Percentiles rank a stretch among this genome's conserved stretches.
Conservation (phyloP, 2,888 invertebrate species). For the Noctua comes region DNA sequence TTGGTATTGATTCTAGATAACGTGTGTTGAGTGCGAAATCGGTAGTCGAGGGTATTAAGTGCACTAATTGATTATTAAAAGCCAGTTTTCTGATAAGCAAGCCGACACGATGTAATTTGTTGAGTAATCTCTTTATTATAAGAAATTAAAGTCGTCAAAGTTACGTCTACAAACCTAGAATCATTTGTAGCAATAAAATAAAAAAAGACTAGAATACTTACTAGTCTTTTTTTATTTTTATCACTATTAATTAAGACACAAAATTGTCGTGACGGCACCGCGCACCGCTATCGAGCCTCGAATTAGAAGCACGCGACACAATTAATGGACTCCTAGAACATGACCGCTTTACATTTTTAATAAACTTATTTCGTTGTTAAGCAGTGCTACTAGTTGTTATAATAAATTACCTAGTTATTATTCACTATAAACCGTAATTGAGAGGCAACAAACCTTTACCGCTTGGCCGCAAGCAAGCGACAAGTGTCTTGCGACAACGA, state of each 20-base stretch:
- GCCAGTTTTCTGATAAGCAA: not conserved
- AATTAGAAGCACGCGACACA: constrained; percentile 51
- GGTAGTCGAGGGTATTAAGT: constrained; percentile 8
- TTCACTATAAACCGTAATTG: not conserved
- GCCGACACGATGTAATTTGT: not conserved
- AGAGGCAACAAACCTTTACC: constrained; percentile 1
- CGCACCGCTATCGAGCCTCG: not conserved
- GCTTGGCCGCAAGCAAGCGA: not conserved
- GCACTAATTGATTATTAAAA: constrained; percentile 23
- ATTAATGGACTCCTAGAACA: constrained; percentile 47
- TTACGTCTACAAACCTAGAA: not conserved
- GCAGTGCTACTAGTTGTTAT: not conserved
- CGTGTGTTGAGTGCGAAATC: constrained; percentile 24
- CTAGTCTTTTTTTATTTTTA: too few relatives aligned
- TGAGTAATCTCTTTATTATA: not conserved
- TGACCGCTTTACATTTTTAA: constrained; percentile 45
- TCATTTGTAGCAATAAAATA: not conserved
- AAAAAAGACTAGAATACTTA: not conserved
- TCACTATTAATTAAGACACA: constrained; percentile 32
- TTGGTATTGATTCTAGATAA: constrained; percentile 36
- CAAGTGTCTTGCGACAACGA: not conserved
- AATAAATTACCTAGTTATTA: constrained; percentile 1
- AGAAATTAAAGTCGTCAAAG: not conserved
- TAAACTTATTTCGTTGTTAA: constrained; percentile 26
- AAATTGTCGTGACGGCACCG: constrained; percentile 24